phyloP scores from a whole-genome alignment of 2,888 invertebrate genomes.

The Fissipunctia ypsillon region DNA sequence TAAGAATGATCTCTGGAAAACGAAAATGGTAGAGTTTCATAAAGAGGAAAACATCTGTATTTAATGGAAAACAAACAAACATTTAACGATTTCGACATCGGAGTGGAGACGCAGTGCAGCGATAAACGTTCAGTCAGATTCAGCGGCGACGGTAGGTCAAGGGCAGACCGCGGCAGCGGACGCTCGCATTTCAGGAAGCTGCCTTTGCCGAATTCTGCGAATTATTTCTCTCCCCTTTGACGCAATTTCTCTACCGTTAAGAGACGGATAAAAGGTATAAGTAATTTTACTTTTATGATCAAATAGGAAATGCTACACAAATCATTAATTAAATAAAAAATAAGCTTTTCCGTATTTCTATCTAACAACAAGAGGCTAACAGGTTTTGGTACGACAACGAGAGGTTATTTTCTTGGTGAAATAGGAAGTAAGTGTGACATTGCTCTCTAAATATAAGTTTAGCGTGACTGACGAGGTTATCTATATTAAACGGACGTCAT shows the following conservation, averaged over 20 bases:
- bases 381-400: constrained; percentile 25
- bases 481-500: constrained; percentile 71
- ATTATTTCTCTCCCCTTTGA: constrained; percentile 72
- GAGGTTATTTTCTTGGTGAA: constrained; percentile 35
- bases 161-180: constrained; percentile 78
- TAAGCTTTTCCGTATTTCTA: constrained; percentile 10
- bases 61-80: constrained; percentile 58
- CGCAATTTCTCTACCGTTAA: constrained; percentile 63
- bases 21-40: not conserved
- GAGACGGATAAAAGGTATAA: constrained; percentile 20
- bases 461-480: constrained; percentile 66
- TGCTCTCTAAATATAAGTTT: constrained; percentile 62
- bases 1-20: constrained; percentile 9
- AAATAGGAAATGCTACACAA: constrained; percentile 23
- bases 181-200: constrained; percentile 65
- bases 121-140: constrained; percentile 72
- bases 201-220: constrained; percentile 71
- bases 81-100: constrained; percentile 64
- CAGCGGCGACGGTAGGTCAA: constrained; percentile 78
- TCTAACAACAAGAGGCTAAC: constrained; percentile 34
- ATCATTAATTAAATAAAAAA: not conserved
- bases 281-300: constrained; percentile 9
- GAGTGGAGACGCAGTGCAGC: constrained; percentile 69
- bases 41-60: constrained; percentile 17
- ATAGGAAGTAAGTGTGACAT: constrained; percentile 64